Conservation (phyloP, 37 sponge, comb jelly and placozoan genomes). For the Geodia barretti region DNA sequence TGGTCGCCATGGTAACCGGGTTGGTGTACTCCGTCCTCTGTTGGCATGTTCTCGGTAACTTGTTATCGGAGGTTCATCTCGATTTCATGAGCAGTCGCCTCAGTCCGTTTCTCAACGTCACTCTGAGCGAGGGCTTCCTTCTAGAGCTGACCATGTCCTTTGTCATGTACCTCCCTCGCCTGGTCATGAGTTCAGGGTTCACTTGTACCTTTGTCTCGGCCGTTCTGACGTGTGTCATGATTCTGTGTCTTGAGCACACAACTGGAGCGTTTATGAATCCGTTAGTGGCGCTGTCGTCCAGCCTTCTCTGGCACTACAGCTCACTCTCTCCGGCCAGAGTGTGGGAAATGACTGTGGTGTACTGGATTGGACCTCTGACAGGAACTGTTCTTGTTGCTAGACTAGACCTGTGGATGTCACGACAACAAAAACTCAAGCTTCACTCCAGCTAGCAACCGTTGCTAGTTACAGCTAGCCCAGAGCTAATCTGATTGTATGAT, state of each 20-base stretch:
- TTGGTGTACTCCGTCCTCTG: not conserved
- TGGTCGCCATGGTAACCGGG: slow-evolving; percentile 1
- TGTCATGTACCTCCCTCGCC: not conserved
- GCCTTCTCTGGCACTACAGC: slow-evolving; percentile 13
- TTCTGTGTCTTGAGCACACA: not conserved
- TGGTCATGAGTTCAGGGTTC: not conserved
- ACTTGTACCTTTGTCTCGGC: not conserved
- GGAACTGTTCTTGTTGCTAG: slow-evolving; percentile 16
- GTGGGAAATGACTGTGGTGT: slow-evolving; percentile 7
- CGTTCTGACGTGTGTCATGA: not conserved
- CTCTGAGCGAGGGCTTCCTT: not conserved
- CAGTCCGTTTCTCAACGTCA: not conserved
- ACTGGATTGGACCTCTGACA: slow-evolving; percentile 35
- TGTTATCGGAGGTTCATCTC: slow-evolving; percentile 8
- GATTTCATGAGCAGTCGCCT: not conserved
- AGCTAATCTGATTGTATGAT: no score
- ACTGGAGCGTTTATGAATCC: slow-evolving; percentile 54
- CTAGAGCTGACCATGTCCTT: slow-evolving; percentile 8
- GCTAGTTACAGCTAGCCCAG: no score
- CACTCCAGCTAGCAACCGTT: not conserved
- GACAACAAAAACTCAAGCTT: not conserved
- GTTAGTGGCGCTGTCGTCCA: slow-evolving; percentile 22
- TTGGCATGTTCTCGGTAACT: slow-evolving; percentile 4
- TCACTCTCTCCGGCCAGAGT: not conserved
- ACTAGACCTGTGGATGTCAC: not conserved